Conservation (phyloP, 2,888 invertebrate genomes). For the Cataglyphis rosenhaueri region DNA sequence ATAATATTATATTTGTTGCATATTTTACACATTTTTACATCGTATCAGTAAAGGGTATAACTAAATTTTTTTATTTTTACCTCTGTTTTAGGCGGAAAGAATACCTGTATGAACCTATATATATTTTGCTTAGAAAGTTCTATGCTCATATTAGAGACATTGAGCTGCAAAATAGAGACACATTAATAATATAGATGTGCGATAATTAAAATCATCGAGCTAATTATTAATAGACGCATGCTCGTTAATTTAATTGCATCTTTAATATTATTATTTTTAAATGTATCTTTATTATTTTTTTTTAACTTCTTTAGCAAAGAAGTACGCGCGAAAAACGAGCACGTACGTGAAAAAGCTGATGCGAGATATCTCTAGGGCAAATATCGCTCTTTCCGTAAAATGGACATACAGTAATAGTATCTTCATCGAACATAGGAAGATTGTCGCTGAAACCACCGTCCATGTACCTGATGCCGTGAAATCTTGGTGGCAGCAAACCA, state of each 20-base stretch:
- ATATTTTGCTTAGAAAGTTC: constrained; percentile 97
- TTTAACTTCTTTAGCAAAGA: neutral
- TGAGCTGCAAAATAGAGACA: constrained; percentile 88
- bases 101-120: constrained; percentile 95
- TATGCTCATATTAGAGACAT: constrained; percentile 95
- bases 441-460: constrained; percentile 99
- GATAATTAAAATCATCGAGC: neutral
- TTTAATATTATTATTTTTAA: too few relatives aligned
- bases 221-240: too few relatives aligned
- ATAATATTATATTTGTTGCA: neutral
- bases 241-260: neutral
- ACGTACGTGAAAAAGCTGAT: constrained; percentile 94
- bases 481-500: constrained; percentile 95
- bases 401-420: constrained; percentile 98
- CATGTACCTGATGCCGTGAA: constrained; percentile 95
- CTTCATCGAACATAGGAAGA: constrained; percentile 95
- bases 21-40: neutral
- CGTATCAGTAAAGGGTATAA: neutral
- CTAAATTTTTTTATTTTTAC: constrained; percentile 83
- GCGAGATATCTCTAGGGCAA: constrained; percentile 94
- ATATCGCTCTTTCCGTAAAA: constrained; percentile 99
- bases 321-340: neutral
- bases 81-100: constrained; percentile 98
- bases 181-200: neutral
- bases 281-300: neutral